Conservation (phyloP, 1,140 invertebrate genomes). For the Zaprionus camerounensis region DNA sequence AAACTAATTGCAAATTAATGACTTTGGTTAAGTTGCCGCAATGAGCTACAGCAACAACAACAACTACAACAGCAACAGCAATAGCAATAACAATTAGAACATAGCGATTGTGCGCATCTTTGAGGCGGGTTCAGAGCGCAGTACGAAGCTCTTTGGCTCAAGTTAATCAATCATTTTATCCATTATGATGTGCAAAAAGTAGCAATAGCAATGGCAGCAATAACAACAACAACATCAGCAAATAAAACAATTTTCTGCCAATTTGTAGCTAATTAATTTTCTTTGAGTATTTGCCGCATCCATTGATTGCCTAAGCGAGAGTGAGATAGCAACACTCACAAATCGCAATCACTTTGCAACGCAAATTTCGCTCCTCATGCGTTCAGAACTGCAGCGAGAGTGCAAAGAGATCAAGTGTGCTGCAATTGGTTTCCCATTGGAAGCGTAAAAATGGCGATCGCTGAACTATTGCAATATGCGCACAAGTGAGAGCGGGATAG, state of each 20-base stretch:
- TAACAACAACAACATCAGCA: slow-evolving; percentile 1
- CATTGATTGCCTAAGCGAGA: slow-evolving; percentile 9
- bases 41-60: slow-evolving; percentile 27
- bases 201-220: background rate
- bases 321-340: slow-evolving; percentile 16
- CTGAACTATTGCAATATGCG: background rate
- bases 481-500: background rate
- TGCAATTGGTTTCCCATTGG: slow-evolving; percentile 57
- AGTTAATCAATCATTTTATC: slow-evolving; percentile 78
- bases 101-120: slow-evolving; percentile 63
- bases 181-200: slow-evolving; percentile 58
- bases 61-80: slow-evolving; percentile 13
- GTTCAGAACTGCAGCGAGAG: slow-evolving; percentile 26
- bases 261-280: slow-evolving; percentile 75
- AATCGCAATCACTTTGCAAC: slow-evolving; percentile 21
- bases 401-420: slow-evolving; percentile 28
- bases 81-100: slow-evolving; percentile 45
- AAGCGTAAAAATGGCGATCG: slow-evolving; percentile 53
- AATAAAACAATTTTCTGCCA: slow-evolving; percentile 54
- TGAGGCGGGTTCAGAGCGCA: slow-evolving; percentile 8
- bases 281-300: slow-evolving; percentile 41
- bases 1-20: slow-evolving; percentile 83
- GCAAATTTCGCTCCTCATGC: slow-evolving; percentile 23
- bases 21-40: slow-evolving; percentile 62
- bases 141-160: slow-evolving; percentile 40